Evolutionary conservation across 2,888 invertebrate genomes (phyloP).

Genomic region (Drosophila borborema): DNA sequence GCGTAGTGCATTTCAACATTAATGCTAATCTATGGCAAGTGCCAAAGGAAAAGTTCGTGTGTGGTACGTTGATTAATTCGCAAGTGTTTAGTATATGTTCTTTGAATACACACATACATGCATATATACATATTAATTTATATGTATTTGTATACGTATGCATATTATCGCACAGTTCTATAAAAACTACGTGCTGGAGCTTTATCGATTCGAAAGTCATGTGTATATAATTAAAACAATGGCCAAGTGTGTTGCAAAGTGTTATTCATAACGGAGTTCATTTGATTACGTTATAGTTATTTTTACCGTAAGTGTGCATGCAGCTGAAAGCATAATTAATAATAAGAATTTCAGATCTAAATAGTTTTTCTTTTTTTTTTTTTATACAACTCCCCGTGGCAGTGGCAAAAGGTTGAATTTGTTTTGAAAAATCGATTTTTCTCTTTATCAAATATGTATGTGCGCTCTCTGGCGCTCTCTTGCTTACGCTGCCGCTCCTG

Average conservation of each 20-base stretch:
- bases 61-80: slow-evolving; percentile 47
- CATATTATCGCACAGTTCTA: slow-evolving; percentile 15
- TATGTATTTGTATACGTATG: neutral
- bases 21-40: slow-evolving; percentile 39
- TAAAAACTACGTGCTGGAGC: slow-evolving; percentile 4
- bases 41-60: slow-evolving; percentile 40
- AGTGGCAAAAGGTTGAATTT: slow-evolving; percentile 22
- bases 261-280: slow-evolving; percentile 29
- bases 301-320: slow-evolving; percentile 34
- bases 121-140: neutral
- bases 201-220: slow-evolving; percentile 36
- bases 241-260: slow-evolving; percentile 40
- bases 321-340: slow-evolving; percentile 12
- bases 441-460: slow-evolving; percentile 34
- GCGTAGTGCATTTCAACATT: slow-evolving; percentile 51
- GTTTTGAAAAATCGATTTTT: slow-evolving; percentile 61
- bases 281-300: slow-evolving; percentile 3
- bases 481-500: neutral
- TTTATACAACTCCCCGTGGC: neutral
- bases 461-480: slow-evolving; percentile 15
- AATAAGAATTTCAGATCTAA: neutral
- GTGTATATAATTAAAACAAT: slow-evolving; percentile 37
- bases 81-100: slow-evolving; percentile 32
- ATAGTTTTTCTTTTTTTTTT: slow-evolving; percentile 1
- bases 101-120: slow-evolving; percentile 9